phyloP scores from a whole-genome alignment of 2,888 invertebrate genomes.

The Ypsolopha sequella region DNA sequence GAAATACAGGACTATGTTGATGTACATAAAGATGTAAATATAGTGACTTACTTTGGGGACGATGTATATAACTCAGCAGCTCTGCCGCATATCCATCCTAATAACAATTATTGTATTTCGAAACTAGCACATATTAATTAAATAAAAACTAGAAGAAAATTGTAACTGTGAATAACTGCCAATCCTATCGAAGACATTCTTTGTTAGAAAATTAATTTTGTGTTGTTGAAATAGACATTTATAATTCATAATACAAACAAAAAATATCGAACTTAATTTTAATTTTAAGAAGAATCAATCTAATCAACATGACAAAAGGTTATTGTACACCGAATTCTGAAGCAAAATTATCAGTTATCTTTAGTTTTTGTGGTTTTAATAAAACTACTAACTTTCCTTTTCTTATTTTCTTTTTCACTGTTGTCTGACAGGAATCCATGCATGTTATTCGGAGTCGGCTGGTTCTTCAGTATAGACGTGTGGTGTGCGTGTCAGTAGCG shows the following conservation, averaged over 20 bases:
- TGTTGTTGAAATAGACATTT: too few species aligned
- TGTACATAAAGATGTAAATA: constrained; percentile 9
- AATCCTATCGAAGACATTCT: background rate
- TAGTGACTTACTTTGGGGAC: constrained; percentile 17
- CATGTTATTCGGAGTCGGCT: too few species aligned
- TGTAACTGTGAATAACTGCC: background rate
- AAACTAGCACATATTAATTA: constrained; percentile 21
- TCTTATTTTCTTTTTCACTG: too few species aligned
- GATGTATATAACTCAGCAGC: constrained; percentile 39
- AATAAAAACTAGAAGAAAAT: background rate
- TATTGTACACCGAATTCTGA: too few species aligned
- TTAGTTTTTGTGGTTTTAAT: too few species aligned
- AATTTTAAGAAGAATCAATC: background rate
- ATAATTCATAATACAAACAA: too few species aligned
- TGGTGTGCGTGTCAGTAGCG: too few species aligned
- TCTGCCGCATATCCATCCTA: constrained; percentile 64
- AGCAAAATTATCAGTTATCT: too few species aligned
- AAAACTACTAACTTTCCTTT: too few species aligned
- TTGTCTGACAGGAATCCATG: too few species aligned
- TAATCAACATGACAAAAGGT: background rate
- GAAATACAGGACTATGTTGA: background rate
- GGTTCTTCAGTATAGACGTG: too few species aligned
- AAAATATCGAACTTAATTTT: background rate
- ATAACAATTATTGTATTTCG: constrained; percentile 32
- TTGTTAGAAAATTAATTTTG: background rate